These are phyloP conservation scores for Axis porcinus DNA, from an alignment of 2,113 vertebrate genomes.

Conservation along the genomic window DNA sequence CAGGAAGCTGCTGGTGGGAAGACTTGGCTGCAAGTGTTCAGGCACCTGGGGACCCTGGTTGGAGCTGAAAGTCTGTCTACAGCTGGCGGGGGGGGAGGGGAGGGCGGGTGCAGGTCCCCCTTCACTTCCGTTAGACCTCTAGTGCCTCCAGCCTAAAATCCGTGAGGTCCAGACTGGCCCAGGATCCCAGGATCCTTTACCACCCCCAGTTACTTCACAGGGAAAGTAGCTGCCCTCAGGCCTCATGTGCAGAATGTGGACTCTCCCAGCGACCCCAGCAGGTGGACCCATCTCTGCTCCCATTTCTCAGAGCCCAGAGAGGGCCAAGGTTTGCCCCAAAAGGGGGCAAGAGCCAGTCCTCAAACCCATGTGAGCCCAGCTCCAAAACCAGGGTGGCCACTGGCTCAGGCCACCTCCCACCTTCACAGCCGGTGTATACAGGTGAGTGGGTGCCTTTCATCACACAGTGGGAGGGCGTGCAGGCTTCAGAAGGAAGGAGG, in stretches of 20 bases:
- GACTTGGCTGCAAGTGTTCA: not conserved
- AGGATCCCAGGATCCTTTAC: fast-evolving
- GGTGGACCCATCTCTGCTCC: not conserved
- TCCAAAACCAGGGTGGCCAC: not conserved
- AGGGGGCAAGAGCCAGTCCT: not conserved
- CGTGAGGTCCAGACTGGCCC: fast-evolving
- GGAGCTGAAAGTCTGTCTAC: not conserved
- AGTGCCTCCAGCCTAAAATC: not conserved
- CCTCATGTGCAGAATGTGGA: not conserved
- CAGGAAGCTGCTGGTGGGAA: not conserved
- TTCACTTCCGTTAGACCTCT: fast-evolving
- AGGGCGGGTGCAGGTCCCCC: fast-evolving
- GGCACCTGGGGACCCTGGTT: fast-evolving
- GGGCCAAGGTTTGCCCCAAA: fast-evolving
- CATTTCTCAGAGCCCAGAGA: not conserved
- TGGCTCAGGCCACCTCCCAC: too few species aligned
- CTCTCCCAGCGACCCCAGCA: fast-evolving
- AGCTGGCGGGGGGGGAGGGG: not conserved
- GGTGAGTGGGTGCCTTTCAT: fast-evolving
- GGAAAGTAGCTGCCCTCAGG: fast-evolving
- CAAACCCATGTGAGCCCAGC: not conserved
- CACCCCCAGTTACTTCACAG: not conserved
- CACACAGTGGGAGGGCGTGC: fast-evolving
- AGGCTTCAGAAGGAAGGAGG: not conserved
- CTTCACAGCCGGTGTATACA: fast-evolving